phyloP scores from a whole-genome alignment of 2,113 vertebrate species.

The Etheostoma spectabile region DNA sequence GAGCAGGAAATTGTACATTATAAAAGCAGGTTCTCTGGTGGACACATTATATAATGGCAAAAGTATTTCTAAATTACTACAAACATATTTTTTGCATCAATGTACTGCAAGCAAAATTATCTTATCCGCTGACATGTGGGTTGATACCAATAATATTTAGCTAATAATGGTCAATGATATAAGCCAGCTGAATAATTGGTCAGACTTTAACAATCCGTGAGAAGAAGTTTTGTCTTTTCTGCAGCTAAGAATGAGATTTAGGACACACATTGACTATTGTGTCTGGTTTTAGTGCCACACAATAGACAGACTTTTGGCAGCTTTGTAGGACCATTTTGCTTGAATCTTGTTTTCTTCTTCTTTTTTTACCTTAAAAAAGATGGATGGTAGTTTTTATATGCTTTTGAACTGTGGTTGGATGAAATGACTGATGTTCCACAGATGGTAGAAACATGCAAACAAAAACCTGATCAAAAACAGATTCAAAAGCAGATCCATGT shows the following conservation, averaged over 20 bases:
- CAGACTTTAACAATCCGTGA: background rate
- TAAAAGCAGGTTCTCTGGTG: slow-evolving; percentile 8
- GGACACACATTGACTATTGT: background rate
- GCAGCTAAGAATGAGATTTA: background rate
- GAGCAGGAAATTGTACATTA: background rate
- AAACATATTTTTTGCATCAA: background rate
- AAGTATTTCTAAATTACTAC: background rate
- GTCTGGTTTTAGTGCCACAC: background rate
- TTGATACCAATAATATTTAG: background rate
- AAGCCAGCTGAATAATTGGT: background rate
- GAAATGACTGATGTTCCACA: slow-evolving; percentile 34
- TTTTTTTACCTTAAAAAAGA: slow-evolving; percentile 5
- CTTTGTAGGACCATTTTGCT: background rate
- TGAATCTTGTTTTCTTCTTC: background rate
- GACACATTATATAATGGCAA: background rate
- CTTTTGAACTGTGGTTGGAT: background rate
- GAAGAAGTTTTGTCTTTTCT: background rate
- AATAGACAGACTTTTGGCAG: slow-evolving; percentile 5
- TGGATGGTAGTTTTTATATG: slow-evolving; percentile 16
- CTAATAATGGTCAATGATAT: background rate
- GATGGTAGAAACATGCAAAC: slow-evolving; percentile 47
- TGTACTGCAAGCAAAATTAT: background rate
- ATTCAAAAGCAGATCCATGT: slow-evolving; percentile 14
- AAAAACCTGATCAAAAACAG: slow-evolving; percentile 21
- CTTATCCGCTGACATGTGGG: background rate